These are phyloP conservation scores for Thecophora atra DNA, from an alignment of 2,888 invertebrate genomes.

Conservation along the genomic window DNA sequence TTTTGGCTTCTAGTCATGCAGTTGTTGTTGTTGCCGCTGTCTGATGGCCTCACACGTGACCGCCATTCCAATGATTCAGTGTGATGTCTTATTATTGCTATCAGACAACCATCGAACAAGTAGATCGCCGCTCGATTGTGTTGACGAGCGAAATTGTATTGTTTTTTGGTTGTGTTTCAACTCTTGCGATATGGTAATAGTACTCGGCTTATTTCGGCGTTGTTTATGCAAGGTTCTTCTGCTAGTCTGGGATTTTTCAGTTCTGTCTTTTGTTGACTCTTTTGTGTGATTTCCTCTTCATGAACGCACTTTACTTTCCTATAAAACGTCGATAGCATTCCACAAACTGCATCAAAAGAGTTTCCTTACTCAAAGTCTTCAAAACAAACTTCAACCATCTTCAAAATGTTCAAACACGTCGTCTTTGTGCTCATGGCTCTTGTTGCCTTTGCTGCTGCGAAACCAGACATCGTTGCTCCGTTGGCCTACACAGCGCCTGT, in stretches of 20 bases:
- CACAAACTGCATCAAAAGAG: too few relatives aligned
- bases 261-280: too few relatives aligned
- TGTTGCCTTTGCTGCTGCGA: slow-evolving; percentile 58
- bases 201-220: too few relatives aligned
- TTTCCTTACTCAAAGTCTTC: too few relatives aligned
- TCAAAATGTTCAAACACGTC: slow-evolving; percentile 49
- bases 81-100: slow-evolving; percentile 7
- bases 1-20: not conserved
- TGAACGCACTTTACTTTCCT: not conserved
- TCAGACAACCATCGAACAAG: slow-evolving; percentile 48
- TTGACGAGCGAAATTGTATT: too few relatives aligned
- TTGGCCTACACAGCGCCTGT: slow-evolving; percentile 56
- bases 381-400: slow-evolving; percentile 21
- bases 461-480: slow-evolving; percentile 60
- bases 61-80: not conserved
- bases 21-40: not conserved
- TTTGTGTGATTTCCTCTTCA: too few relatives aligned
- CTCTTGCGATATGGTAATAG: too few relatives aligned
- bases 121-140: not conserved
- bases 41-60: not conserved
- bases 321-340: slow-evolving; percentile 10
- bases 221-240: too few relatives aligned
- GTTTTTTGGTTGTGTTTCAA: too few relatives aligned
- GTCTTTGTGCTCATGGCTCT: slow-evolving; percentile 56
- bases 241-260: too few relatives aligned